phyloP scores from a whole-genome alignment of 2,113 vertebrate species.

The Chaetorhynchus papuensis region DNA sequence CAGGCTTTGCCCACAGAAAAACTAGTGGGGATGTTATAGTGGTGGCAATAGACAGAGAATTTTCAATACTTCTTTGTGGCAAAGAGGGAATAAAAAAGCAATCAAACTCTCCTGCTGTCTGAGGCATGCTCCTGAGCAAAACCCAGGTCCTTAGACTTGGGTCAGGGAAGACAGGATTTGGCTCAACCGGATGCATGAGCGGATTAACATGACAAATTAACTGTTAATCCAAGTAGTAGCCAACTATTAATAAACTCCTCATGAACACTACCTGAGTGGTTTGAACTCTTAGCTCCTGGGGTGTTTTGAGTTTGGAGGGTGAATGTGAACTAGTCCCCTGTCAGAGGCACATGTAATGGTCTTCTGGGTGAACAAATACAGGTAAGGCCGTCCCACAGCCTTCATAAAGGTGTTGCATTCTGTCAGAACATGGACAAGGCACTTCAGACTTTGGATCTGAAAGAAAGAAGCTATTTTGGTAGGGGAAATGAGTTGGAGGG shows the following conservation, averaged over 20 bases:
- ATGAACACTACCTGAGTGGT: neutral
- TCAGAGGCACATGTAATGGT: neutral
- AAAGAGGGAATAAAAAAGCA: neutral
- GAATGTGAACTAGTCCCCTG: neutral
- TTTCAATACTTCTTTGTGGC: neutral
- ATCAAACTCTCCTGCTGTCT: neutral
- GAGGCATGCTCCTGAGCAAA: neutral
- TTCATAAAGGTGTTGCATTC: neutral
- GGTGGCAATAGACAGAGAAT: neutral
- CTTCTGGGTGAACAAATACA: neutral
- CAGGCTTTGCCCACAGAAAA: neutral
- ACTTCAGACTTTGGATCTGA: neutral
- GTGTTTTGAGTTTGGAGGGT: neutral
- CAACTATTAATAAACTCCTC: conserved; percentile 34
- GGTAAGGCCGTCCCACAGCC: neutral
- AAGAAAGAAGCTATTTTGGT: neutral
- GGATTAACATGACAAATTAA: conserved; percentile 51
- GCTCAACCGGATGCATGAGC: neutral
- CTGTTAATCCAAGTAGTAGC: conserved; percentile 36
- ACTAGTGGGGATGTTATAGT: neutral
- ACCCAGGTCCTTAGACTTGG: neutral
- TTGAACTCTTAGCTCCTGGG: neutral
- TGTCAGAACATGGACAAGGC: neutral
- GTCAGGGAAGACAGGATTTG: conserved; percentile 5
- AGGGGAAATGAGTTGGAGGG: neutral